Evolutionary conservation across 1,140 invertebrate species (phyloP).

Genomic region (Triops longicaudatus): DNA sequence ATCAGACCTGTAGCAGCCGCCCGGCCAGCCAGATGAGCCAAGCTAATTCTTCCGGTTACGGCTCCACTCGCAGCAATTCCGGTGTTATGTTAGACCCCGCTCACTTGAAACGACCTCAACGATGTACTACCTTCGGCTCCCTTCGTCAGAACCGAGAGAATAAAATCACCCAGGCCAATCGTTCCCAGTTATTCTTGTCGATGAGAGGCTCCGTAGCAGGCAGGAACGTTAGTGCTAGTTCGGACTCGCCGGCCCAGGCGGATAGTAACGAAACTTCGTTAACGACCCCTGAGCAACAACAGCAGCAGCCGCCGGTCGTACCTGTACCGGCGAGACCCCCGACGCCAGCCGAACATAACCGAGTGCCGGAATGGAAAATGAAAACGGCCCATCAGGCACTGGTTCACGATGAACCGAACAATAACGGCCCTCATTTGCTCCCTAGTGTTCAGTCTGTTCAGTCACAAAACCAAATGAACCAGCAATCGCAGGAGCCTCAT

Average conservation of each 20-base stretch:
- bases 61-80: constrained; percentile 48
- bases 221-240: constrained; percentile 17
- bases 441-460: neutral
- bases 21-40: constrained; percentile 45
- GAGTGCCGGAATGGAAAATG: constrained; percentile 1
- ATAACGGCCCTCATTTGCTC: neutral
- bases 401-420: constrained; percentile 7
- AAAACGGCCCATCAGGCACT: neutral
- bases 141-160: constrained; percentile 19
- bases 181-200: constrained; percentile 31
- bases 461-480: neutral
- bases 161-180: constrained; percentile 31
- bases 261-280: neutral
- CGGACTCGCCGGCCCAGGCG: neutral
- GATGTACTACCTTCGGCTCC: constrained; percentile 18
- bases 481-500: neutral
- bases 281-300: neutral
- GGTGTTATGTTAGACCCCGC: constrained; percentile 17
- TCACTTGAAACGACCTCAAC: constrained; percentile 1
- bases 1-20: constrained; percentile 30
- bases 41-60: constrained; percentile 50
- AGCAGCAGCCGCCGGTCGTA: constrained; percentile 19
- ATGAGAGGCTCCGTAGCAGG: constrained; percentile 5
- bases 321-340: constrained; percentile 15
- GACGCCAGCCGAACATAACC: constrained; percentile 6